These are phyloP conservation scores for Phalacrocorax pelagicus DNA, from an alignment of 2,113 vertebrate species.

Conservation along the genomic window DNA sequence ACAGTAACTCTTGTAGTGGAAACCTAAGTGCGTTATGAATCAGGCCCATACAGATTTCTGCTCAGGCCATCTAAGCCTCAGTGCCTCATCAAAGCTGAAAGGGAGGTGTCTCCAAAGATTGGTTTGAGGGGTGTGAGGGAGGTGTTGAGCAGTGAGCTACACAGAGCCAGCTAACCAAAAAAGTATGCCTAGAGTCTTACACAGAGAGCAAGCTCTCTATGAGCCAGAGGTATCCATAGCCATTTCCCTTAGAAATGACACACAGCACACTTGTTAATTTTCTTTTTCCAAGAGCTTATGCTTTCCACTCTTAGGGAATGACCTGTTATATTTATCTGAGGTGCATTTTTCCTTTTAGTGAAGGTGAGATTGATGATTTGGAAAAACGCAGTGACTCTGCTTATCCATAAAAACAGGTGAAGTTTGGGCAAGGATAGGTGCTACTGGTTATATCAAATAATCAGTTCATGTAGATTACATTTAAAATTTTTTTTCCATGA, in stretches of 20 bases:
- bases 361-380: neutral
- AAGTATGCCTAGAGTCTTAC: neutral
- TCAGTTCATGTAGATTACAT: neutral
- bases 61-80: neutral
- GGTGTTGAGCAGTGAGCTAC: neutral
- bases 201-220: neutral
- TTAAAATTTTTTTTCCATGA: conserved; percentile 49
- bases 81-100: neutral
- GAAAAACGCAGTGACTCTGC: neutral
- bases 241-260: neutral
- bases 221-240: neutral
- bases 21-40: neutral
- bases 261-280: neutral
- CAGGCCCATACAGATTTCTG: neutral
- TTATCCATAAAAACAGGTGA: conserved; percentile 24
- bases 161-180: neutral
- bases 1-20: neutral
- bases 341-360: neutral
- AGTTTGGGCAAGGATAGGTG: neutral
- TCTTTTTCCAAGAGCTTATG: neutral
- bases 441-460: neutral
- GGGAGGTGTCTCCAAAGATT: neutral
- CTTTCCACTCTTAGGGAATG: neutral
- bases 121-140: neutral
- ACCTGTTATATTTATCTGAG: neutral